Conservation (phyloP, 2,888 invertebrate species). For the Agrochola circellaris region DNA sequence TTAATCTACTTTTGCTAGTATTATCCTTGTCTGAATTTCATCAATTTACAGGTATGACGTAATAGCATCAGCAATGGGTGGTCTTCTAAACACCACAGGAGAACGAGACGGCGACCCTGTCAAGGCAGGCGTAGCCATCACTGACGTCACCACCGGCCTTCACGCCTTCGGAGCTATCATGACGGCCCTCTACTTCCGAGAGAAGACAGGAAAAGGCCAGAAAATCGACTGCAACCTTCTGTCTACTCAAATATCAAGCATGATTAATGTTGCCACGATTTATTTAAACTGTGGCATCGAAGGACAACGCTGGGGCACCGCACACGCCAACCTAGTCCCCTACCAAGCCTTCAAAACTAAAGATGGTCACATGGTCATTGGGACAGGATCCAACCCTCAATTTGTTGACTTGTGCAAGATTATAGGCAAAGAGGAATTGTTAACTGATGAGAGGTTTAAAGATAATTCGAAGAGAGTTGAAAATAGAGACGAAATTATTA, state of each 20-base stretch:
- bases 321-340: constrained; percentile 98
- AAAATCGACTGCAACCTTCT: constrained; percentile 98
- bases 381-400: constrained; percentile 96
- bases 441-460: constrained; percentile 91
- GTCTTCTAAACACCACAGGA: constrained; percentile 97
- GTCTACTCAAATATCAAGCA: constrained; percentile 96
- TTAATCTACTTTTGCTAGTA: neutral
- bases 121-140: constrained; percentile 98
- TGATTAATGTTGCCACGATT: constrained; percentile 97
- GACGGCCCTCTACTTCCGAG: constrained; percentile 95
- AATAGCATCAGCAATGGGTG: constrained; percentile 98
- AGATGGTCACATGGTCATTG: constrained; percentile 96
- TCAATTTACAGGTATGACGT: constrained; percentile 94
- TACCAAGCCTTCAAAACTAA: constrained; percentile 97
- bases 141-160: constrained; percentile 97
- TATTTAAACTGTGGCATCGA: constrained; percentile 96
- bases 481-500: constrained; percentile 93
- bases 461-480: constrained; percentile 94
- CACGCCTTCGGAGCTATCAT: constrained; percentile 98
- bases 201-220: constrained; percentile 95
- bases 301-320: constrained; percentile 96
- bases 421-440: constrained; percentile 91
- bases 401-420: constrained; percentile 93
- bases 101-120: constrained; percentile 95
- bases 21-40: neutral